A percentile compares a stretch with the other conserved stretches of the same genome.
Conservation (phyloP, 2,888 invertebrate genomes). For the Scaeva pyrastri region DNA sequence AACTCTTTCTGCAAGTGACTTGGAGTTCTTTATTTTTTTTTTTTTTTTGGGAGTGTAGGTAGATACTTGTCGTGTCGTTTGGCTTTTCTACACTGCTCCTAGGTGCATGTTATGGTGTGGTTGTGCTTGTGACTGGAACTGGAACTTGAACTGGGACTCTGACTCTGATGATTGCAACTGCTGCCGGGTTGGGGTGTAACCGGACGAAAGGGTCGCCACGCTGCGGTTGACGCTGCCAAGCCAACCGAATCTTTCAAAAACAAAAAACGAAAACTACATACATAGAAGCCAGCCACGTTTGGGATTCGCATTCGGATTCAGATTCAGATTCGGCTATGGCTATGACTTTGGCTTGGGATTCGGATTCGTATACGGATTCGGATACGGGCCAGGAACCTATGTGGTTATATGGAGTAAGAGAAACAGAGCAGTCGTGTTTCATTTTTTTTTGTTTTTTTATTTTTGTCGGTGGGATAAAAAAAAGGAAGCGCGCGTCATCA, state of each 20-base stretch:
- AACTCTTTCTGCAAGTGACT: constrained; percentile 68
- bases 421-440: not conserved
- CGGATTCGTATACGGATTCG: not conserved
- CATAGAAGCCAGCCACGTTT: constrained; percentile 22
- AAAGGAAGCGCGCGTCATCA: constrained; percentile 70
- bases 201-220: constrained; percentile 65
- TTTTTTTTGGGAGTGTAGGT: constrained; percentile 24
- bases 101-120: not conserved
- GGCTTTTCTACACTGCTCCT: constrained; percentile 14
- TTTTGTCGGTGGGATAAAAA: not conserved
- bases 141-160: constrained; percentile 8
- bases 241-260: constrained; percentile 62
- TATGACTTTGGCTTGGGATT: too few relatives aligned
- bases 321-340: too few relatives aligned
- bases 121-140: constrained; percentile 12
- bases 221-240: constrained; percentile 71
- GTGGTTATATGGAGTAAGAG: not conserved
- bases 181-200: constrained; percentile 32
- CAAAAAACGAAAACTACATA: constrained; percentile 18
- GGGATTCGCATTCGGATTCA: not conserved
- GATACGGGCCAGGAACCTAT: not conserved
- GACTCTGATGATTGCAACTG: not conserved
- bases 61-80: constrained; percentile 45
- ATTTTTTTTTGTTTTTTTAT: not conserved
- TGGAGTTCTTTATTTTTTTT: constrained; percentile 26